Conservation (phyloP, 2,797 vertebrate species). For the Orestias chungarensis region DNA sequence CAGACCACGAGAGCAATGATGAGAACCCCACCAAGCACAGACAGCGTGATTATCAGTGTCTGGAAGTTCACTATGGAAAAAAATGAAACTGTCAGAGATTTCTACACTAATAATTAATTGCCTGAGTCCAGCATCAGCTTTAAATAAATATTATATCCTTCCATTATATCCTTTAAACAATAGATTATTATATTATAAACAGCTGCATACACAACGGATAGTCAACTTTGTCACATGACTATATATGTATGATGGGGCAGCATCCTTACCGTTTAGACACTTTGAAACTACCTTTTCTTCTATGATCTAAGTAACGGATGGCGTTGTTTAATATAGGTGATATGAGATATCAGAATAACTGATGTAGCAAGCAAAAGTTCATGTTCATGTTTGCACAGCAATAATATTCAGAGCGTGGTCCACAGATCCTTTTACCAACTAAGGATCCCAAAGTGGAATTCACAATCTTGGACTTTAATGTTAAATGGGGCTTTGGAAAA, state of each 20-base stretch:
- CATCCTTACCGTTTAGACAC: neutral
- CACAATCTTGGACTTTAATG: no score
- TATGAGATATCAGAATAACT: no score
- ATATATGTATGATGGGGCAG: no score
- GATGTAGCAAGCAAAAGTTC: no score
- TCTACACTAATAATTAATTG: neutral
- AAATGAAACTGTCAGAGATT: constrained; percentile 5
- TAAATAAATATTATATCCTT: no score
- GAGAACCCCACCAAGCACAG: constrained; percentile 83
- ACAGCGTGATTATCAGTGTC: constrained; percentile 89
- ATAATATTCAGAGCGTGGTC: no score
- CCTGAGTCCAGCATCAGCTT: neutral
- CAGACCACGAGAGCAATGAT: constrained; percentile 85
- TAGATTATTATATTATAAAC: neutral
- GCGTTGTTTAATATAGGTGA: no score
- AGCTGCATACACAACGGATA: neutral
- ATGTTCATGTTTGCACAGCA: no score
- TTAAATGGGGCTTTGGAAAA: neutral
- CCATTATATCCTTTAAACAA: no score
- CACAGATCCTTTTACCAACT: no score
- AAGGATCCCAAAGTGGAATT: no score
- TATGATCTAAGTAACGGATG: neutral
- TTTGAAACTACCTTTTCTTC: neutral
- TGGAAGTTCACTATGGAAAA: constrained; percentile 90
- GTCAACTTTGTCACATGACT: no score